A percentile compares a stretch with the other conserved stretches of the same genome.
Evolutionary conservation across 2,888 invertebrate species (phyloP).

Genomic region (Lampropteryx suffumata): DNA sequence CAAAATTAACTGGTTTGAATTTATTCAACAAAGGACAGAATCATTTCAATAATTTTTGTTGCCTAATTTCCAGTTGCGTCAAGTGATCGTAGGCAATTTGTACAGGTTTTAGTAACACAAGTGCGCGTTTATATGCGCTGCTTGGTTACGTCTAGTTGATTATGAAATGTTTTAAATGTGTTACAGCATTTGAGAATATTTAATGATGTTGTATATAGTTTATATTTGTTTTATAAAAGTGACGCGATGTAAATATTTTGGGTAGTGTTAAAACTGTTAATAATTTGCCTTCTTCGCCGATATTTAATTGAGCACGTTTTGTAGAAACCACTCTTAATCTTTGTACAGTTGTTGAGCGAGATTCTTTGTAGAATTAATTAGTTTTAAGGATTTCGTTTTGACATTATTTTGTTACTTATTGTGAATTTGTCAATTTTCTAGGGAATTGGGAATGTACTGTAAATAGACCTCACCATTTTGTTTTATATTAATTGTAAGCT

Average conservation of each 20-base stretch:
- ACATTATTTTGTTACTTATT: conserved; percentile 82
- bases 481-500: conserved; percentile 74
- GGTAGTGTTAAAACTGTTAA: conserved; percentile 58
- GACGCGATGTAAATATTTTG: conserved; percentile 73
- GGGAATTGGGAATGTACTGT: conserved; percentile 88
- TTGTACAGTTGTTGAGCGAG: conserved; percentile 81
- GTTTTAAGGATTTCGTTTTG: conserved; percentile 74
- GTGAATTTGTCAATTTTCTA: conserved; percentile 88
- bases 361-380: conserved; percentile 79
- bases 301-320: conserved; percentile 67
- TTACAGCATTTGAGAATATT: conserved; percentile 83
- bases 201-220: conserved; percentile 83
- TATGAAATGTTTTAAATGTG: conserved; percentile 82
- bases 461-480: conserved; percentile 81
- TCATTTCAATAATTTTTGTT: conserved; percentile 62
- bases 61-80: conserved; percentile 49
- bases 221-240: conserved; percentile 79
- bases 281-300: conserved; percentile 73
- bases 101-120: conserved; percentile 47
- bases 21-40: conserved; percentile 51
- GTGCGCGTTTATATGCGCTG: conserved; percentile 37
- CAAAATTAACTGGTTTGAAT: conserved; percentile 29
- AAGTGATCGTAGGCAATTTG: conserved; percentile 58
- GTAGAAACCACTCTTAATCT: conserved; percentile 79
- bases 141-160: conserved; percentile 78